These are phyloP conservation scores for Napeogenes inachia DNA, from an alignment of 2,888 invertebrate species.

Conservation along the genomic window DNA sequence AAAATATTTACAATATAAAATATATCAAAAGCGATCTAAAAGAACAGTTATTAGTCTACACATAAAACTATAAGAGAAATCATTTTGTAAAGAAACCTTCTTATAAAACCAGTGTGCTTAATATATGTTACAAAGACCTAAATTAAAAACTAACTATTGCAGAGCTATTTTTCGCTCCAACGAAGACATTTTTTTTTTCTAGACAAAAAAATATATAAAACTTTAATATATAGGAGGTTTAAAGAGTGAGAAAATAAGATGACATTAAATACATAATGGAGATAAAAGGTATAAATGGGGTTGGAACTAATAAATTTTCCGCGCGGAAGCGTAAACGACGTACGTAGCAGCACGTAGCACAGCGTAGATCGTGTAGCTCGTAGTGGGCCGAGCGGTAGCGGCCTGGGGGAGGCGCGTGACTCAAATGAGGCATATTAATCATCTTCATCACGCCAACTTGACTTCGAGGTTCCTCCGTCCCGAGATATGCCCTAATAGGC, in stretches of 20 bases:
- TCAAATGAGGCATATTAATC: conserved; percentile 76
- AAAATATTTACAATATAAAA: conserved; percentile 7
- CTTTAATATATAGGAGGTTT: not conserved
- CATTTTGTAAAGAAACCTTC: conserved; percentile 10
- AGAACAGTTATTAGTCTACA: not conserved
- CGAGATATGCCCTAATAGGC: conserved; percentile 63
- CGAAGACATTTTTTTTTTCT: conserved; percentile 2
- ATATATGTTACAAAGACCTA: conserved; percentile 22
- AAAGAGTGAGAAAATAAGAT: conserved; percentile 31
- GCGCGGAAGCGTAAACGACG: conserved; percentile 73
- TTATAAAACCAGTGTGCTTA: conserved; percentile 20
- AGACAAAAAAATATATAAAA: not conserved
- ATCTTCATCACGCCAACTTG: conserved; percentile 69
- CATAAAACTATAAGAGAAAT: not conserved
- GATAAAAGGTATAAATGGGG: conserved; percentile 73
- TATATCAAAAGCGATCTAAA: not conserved
- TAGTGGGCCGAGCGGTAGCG: conserved; percentile 39
- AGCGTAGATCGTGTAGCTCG: conserved; percentile 45
- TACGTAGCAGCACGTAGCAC: conserved; percentile 70
- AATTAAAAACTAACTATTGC: conserved; percentile 25
- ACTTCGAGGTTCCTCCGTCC: conserved; percentile 65
- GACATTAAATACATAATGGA: conserved; percentile 66
- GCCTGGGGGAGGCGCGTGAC: conserved; percentile 51
- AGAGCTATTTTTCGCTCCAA: conserved; percentile 12
- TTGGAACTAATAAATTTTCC: conserved; percentile 71